Percentiles rank a stretch among this genome's conserved stretches.
phyloP scores from a whole-genome alignment of 2,113 vertebrate species.

The Myotis lucifugus region DNA sequence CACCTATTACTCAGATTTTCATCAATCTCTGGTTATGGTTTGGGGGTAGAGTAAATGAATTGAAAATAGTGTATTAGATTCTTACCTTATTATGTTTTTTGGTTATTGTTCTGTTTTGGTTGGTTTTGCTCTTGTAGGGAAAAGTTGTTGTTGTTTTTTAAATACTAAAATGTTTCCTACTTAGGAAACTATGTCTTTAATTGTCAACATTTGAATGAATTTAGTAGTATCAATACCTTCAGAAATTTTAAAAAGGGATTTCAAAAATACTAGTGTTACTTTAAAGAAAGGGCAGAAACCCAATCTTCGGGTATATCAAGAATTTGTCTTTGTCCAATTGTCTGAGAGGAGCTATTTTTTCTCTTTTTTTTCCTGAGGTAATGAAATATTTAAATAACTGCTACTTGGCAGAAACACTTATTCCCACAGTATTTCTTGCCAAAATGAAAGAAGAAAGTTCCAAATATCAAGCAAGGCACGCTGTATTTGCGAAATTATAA shows the following conservation, averaged over 20 bases:
- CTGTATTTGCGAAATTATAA: slow-evolving; percentile 71
- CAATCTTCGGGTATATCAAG: slow-evolving; percentile 24
- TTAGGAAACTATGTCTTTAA: background rate
- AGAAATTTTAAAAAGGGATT: background rate
- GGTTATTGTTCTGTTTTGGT: background rate
- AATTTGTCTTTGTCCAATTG: slow-evolving; percentile 69
- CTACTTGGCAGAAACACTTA: slow-evolving; percentile 79
- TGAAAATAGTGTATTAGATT: background rate
- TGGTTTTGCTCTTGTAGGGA: background rate
- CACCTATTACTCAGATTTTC: slow-evolving; percentile 43
- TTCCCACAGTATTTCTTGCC: slow-evolving; percentile 81
- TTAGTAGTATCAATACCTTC: background rate
- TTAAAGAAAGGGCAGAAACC: slow-evolving; percentile 17
- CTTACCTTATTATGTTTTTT: background rate
- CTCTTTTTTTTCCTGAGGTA: slow-evolving; percentile 69
- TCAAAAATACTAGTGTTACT: background rate
- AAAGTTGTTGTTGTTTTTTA: background rate
- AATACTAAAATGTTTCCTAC: background rate
- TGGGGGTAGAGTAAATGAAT: background rate
- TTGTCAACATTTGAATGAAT: slow-evolving; percentile 35
- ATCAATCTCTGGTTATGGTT: background rate
- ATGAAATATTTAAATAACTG: slow-evolving; percentile 81
- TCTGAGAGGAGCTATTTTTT: slow-evolving; percentile 57
- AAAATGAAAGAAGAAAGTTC: slow-evolving; percentile 75
- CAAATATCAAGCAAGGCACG: slow-evolving; percentile 76